Evolutionary conservation across 2,113 vertebrate species (phyloP).

Genomic region (Psophia crepitans): DNA sequence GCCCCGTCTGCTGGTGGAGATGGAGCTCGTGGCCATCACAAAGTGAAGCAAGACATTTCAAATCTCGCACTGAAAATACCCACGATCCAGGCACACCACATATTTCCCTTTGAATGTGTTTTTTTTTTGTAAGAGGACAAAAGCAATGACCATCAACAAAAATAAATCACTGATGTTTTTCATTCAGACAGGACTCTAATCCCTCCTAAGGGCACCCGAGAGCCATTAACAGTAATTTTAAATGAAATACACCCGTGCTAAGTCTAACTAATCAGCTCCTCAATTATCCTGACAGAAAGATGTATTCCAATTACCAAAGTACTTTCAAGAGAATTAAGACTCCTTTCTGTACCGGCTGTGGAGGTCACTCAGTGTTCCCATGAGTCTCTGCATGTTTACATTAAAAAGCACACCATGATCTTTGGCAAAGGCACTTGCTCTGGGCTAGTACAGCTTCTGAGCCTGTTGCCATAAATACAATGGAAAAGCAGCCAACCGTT

Average conservation of each 20-base stretch:
- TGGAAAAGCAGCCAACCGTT: constrained; percentile 23
- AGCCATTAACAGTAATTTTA: constrained; percentile 52
- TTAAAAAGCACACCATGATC: constrained; percentile 80
- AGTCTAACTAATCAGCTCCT: constrained; percentile 51
- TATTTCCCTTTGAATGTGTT: not conserved
- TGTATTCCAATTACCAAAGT: constrained; percentile 62
- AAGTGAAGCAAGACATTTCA: not conserved
- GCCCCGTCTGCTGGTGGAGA: not conserved
- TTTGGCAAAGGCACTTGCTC: constrained; percentile 70
- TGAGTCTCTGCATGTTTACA: constrained; percentile 72
- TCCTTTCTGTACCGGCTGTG: constrained; percentile 61
- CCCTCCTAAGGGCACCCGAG: constrained; percentile 29
- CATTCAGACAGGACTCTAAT: not conserved
- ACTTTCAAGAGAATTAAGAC: constrained; percentile 68
- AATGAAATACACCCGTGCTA: constrained; percentile 36
- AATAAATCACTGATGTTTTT: not conserved
- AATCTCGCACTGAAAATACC: not conserved
- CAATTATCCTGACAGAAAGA: constrained; percentile 61
- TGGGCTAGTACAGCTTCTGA: constrained; percentile 40
- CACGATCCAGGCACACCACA: not conserved
- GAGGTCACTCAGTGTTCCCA: constrained; percentile 78
- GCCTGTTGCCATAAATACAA: constrained; percentile 60
- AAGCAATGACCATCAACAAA: not conserved
- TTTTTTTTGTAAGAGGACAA: not conserved
- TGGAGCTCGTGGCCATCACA: rapidly evolving